phyloP scores from a whole-genome alignment of 1,140 invertebrate species.

The Ooceraea biroi region DNA sequence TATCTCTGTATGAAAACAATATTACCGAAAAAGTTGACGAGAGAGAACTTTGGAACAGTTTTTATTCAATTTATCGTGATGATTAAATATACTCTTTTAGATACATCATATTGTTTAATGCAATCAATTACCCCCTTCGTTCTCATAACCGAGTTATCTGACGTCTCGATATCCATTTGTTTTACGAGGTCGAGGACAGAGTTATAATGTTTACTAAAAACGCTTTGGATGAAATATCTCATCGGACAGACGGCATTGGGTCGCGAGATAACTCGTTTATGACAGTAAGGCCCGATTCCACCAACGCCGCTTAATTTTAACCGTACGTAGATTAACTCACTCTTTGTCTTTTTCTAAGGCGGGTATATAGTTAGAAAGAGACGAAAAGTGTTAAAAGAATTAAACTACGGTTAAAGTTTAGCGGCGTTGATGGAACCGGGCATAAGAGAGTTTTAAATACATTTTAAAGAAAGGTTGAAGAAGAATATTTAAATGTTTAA shows the following conservation, averaged over 20 bases:
- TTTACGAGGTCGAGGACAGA: not conserved
- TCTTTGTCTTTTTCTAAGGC: no score
- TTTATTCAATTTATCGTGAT: not conserved
- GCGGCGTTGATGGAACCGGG: no score
- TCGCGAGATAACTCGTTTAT: constrained; percentile 26
- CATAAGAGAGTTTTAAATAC: not conserved
- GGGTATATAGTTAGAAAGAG: no score
- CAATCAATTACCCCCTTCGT: not conserved
- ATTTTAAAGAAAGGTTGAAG: not conserved
- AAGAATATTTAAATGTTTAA: not conserved
- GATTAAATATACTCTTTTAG: constrained; percentile 2
- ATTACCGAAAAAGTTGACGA: not conserved
- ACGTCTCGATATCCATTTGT: constrained; percentile 1
- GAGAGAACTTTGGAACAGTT: not conserved
- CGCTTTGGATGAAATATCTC: not conserved
- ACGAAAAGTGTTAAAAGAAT: no score
- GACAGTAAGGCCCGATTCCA: no score
- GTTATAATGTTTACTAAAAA: constrained; percentile 8
- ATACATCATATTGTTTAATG: not conserved
- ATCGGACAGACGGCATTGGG: not conserved
- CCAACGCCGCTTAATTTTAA: no score
- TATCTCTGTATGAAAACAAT: not conserved
- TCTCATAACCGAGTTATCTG: constrained; percentile 28
- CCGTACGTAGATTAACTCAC: no score
- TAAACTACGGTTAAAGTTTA: no score